phyloP scores from a whole-genome alignment of 2,113 vertebrate species.

The Pyxicephalus adspersus region DNA sequence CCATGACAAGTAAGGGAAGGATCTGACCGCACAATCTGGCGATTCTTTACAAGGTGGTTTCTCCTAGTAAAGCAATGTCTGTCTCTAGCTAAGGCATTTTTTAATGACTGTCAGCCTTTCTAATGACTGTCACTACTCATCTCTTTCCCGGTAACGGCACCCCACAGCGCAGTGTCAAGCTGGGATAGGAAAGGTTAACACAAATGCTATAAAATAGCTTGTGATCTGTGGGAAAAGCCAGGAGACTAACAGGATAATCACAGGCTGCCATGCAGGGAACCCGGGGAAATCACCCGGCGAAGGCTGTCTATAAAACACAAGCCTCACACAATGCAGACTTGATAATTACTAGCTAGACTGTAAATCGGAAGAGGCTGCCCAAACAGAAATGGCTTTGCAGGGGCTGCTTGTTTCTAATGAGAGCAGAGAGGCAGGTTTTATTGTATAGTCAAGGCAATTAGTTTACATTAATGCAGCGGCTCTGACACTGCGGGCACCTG shows the following conservation, averaged over 20 bases:
- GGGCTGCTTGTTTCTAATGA: neutral
- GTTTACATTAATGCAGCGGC: conserved; percentile 37
- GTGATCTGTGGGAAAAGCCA: conserved; percentile 9
- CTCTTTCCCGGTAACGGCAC: neutral
- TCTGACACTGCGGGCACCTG: conserved; percentile 11
- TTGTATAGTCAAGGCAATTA: conserved; percentile 28
- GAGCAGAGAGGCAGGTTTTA: neutral
- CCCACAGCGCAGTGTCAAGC: neutral
- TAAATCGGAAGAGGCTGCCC: conserved; percentile 27
- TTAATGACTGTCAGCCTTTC: neutral
- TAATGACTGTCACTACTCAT: neutral
- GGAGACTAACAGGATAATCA: conserved; percentile 28
- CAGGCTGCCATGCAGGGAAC: conserved; percentile 48
- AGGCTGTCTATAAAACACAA: neutral
- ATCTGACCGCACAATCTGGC: no score
- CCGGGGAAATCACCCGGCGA: conserved; percentile 46
- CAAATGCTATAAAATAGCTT: conserved; percentile 6
- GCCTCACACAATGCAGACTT: conserved; percentile 32
- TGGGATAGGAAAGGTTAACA: neutral
- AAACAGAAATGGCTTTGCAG: conserved; percentile 12
- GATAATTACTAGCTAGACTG: conserved; percentile 34
- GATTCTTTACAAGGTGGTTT: no score
- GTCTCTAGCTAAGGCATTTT: neutral
- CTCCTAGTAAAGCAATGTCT: neutral
- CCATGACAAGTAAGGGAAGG: no score